A percentile compares a stretch with the other conserved stretches of the same genome.
Evolutionary conservation across 2,797 vertebrate genomes (phyloP).

Genomic region (Cyclura pinguis): DNA sequence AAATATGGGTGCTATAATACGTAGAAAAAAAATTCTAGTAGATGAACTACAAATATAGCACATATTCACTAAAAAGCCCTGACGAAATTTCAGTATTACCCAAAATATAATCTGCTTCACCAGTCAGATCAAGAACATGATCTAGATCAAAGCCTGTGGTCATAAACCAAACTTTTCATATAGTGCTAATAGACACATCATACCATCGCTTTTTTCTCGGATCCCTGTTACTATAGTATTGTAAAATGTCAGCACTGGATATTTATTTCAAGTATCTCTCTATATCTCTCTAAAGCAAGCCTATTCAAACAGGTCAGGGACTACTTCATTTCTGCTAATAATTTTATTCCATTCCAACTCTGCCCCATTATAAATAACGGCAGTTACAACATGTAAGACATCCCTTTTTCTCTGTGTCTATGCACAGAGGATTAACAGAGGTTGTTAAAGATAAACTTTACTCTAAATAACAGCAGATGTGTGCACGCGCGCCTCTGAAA

Average conservation of each 20-base stretch:
- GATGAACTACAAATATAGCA: conserved; percentile 14
- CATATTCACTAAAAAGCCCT: neutral
- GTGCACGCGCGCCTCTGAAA: neutral
- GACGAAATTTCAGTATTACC: neutral
- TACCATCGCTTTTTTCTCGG: conserved; percentile 54
- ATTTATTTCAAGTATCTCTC: conserved; percentile 45
- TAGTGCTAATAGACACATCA: conserved; percentile 39
- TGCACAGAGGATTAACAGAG: neutral
- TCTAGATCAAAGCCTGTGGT: neutral
- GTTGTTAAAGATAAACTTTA: neutral
- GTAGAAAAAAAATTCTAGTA: conserved; percentile 47
- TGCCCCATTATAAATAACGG: conserved; percentile 5
- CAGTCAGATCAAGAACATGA: too few species aligned
- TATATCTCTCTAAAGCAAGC: conserved; percentile 46
- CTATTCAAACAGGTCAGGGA: conserved; percentile 27
- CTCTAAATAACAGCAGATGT: neutral
- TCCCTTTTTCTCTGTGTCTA: neutral
- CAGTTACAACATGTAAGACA: conserved; percentile 7
- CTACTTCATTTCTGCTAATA: conserved; percentile 17
- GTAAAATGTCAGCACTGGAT: conserved; percentile 21
- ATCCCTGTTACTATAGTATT: conserved; percentile 39
- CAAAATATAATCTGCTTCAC: neutral
- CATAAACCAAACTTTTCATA: conserved; percentile 42
- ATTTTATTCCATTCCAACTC: conserved; percentile 10
- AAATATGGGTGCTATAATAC: conserved; percentile 5